Evolutionary conservation across 2,888 invertebrate genomes (phyloP), one percentile per base, ranked within the genome.

Genomic region (Tricholauxania praeusta): DNA sequence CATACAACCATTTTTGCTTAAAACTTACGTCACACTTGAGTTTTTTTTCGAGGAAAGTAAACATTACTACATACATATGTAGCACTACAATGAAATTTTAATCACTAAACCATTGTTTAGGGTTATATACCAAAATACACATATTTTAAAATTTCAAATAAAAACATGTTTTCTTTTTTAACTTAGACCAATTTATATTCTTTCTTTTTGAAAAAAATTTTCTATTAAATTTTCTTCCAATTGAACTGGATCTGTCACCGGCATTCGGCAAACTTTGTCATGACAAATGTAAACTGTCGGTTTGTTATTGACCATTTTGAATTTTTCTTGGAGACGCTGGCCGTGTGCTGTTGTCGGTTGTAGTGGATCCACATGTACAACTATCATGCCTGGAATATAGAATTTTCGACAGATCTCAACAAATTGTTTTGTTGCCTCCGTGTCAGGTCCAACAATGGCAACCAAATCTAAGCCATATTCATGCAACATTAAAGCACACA

Each of bases 201-300:
- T 39, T 39, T 39, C 39, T 10, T 39, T 39, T 39, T 39, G 72
- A 52, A 82, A 81, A 75, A 85, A 87, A 73, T 84, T 85, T 17
- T 82, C 80, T 74, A 80, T 85, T 8, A 87, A 79, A 76, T 82
- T 85, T 57, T 85, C 82, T 68, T 87, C 86, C 17, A 87, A 79
- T 67, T 81, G 78, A 4, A 76, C 78, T 0, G 86, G 84, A 78
- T 86, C 85, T 1, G 87, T 88, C 0, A 87, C 82, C 3, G 88
- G 88, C 80, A 88, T 82, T 32, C 83, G 85, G 70, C 88, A 88
- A 10, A 84, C 84, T 47, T 85, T 84, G 75, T 87, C 85, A 51
- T 87, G 88, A 64, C 88, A 88, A 70, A 87, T 83, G 67, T 88
- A 88, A 15, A 86, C 88, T 0, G 88, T 86, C 4, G 88, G 82